Conservation (phyloP, 2,888 invertebrate species). For the Tigriopus californicus region DNA sequence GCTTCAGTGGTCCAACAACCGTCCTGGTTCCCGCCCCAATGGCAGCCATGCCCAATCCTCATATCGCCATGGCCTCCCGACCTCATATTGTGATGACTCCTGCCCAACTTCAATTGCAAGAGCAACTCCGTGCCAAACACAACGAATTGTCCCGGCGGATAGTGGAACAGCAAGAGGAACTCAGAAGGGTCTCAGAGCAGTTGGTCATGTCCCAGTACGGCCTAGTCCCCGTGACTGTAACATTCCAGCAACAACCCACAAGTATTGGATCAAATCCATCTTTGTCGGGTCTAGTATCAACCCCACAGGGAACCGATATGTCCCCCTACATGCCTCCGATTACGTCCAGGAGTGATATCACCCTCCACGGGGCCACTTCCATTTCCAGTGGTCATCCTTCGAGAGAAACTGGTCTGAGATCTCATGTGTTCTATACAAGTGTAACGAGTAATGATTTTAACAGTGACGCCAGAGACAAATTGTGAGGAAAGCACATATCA, state of each 20-base stretch:
- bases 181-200: slow-evolving; percentile 67
- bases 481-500: no score
- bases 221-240: slow-evolving; percentile 29
- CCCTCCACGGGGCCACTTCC: no score
- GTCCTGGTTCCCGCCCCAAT: background rate
- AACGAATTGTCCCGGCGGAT: slow-evolving; percentile 67
- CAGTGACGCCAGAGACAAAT: no score
- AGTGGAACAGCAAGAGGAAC: slow-evolving; percentile 63
- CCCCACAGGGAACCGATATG: no score
- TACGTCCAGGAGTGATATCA: no score
- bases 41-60: background rate
- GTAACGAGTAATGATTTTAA: no score
- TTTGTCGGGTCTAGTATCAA: no score
- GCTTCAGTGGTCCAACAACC: background rate
- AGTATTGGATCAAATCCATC: no score
- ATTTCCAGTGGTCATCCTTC: no score
- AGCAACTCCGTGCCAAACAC: slow-evolving; percentile 58
- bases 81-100: slow-evolving; percentile 36
- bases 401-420: no score
- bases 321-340: no score
- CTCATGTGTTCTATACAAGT: no score
- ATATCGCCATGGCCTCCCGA: slow-evolving; percentile 18
- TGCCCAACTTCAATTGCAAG: slow-evolving; percentile 40
- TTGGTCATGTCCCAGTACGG: slow-evolving; percentile 60
- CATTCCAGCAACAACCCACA: background rate